Evolutionary conservation across 2,888 invertebrate species (phyloP), one percentile per base, ranked within the genome.

Genomic region (Amblyjoppa proteus): DNA sequence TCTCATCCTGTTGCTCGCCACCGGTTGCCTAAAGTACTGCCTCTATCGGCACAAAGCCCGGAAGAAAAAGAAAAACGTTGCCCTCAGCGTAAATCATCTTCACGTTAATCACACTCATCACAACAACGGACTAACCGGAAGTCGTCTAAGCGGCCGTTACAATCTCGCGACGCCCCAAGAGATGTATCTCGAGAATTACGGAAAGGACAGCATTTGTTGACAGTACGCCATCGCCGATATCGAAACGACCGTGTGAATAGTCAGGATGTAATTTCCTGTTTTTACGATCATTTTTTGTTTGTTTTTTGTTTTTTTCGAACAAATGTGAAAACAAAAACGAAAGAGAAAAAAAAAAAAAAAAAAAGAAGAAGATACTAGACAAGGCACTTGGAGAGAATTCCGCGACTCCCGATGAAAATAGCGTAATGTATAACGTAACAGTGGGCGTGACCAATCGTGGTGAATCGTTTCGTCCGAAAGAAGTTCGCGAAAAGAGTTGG

Each of bases 191-290:
- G 93, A 93, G 80, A 94, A 93, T 89, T 94, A 96, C 91, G 95
- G 96, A 88, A 96, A 96, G 94, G 96, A 96, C 93, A 96, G 96
- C 93, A 96, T 96, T 94, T 96, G 96, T 96, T 96, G 96, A 97
- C 96, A 96, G 94, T 93, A 94, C 94, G 94, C 93, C 93, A 92
- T 91, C 86, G 91, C 90, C 85, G 91, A 93, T 90, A 92, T 94
- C 89, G 94, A 94, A 91, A 94, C 94, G 85, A 93, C 93, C 88
- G 94, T 94, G 91, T 94, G 91, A 94, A 92, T 91, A 91, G 87
- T 81, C 75, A 71, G 38, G 56, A 45, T 16, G 3, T 16, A 4
- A 3, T 45, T 45, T 76, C 51, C 31, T 58, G 66, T 56, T 74
- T 69, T 34, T 41, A 51, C 41, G 31, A 56, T n/a, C 41, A 61